Evolutionary conservation across 2,888 invertebrate genomes (phyloP).

Genomic region (Choristoneura rosaceana): DNA sequence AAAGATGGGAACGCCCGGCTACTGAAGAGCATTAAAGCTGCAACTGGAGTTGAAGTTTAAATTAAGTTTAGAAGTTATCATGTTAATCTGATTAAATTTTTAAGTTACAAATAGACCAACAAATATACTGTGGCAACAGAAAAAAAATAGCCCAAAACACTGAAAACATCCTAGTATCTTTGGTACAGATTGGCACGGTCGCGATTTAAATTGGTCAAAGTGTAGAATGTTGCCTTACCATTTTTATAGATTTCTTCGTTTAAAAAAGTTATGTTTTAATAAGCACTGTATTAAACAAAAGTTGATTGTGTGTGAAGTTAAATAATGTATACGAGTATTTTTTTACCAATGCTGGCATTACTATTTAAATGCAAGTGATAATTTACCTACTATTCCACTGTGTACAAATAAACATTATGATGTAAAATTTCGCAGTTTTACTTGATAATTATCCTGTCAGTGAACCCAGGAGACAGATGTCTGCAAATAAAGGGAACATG

Average conservation of each 20-base stretch:
- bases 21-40: conserved; percentile 88
- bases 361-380: conserved; percentile 33
- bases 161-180: too few relatives aligned
- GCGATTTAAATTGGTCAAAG: too few relatives aligned
- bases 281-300: neutral
- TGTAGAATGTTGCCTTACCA: neutral
- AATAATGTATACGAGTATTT: conserved; percentile 29
- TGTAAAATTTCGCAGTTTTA: conserved; percentile 24
- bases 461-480: too few relatives aligned
- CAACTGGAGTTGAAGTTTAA: conserved; percentile 85
- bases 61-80: conserved; percentile 1
- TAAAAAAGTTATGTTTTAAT: neutral
- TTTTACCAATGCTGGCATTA: conserved; percentile 35
- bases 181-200: too few relatives aligned
- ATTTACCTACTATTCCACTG: conserved; percentile 29
- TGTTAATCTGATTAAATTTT: neutral
- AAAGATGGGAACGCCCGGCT: conserved; percentile 91
- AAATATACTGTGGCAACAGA: neutral
- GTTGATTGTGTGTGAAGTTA: conserved; percentile 10
- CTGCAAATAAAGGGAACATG: too few relatives aligned
- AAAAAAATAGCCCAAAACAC: too few relatives aligned
- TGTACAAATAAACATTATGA: conserved; percentile 18
- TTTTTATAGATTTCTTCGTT: neutral
- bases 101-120: neutral
- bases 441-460: neutral